Evolutionary conservation across 2,113 vertebrate species (phyloP).

Genomic region (Tetrax tetrax): DNA sequence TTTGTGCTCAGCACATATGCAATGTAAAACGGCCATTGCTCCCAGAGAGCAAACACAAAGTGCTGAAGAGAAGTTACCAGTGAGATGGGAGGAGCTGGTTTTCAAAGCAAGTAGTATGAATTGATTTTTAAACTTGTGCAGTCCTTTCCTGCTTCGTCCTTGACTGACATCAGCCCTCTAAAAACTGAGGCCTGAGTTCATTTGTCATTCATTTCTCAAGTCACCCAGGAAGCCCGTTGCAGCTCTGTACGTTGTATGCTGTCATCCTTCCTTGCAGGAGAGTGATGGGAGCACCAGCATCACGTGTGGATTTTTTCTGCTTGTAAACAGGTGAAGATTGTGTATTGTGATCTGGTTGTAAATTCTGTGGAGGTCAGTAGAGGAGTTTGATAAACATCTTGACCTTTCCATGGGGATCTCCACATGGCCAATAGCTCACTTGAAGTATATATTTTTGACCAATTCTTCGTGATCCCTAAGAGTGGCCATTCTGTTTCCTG

Average conservation of each 20-base stretch:
- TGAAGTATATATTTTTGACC: not conserved
- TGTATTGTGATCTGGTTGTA: not conserved
- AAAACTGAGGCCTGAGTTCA: not conserved
- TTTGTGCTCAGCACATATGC: not conserved
- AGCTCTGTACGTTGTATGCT: rapidly evolving
- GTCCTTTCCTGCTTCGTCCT: not conserved
- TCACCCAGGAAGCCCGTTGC: rapidly evolving
- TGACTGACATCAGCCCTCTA: not conserved
- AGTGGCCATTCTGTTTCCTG: not conserved
- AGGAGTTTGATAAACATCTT: not conserved
- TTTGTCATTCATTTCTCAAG: not conserved
- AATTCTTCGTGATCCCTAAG: not conserved
- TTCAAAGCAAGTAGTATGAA: not conserved
- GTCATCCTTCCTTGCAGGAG: not conserved
- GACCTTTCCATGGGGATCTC: not conserved
- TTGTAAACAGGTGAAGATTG: not conserved
- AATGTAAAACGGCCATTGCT: rapidly evolving
- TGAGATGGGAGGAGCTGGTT: not conserved
- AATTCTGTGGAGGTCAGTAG: not conserved
- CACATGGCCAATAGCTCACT: not conserved
- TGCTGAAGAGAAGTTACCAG: not conserved
- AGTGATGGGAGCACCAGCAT: not conserved
- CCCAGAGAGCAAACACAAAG: not conserved
- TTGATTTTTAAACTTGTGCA: not conserved
- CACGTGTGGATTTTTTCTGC: not conserved